These are phyloP conservation scores for Eugnorisma glareosa DNA, from an alignment of 2,888 invertebrate genomes.

Conservation along the genomic window DNA sequence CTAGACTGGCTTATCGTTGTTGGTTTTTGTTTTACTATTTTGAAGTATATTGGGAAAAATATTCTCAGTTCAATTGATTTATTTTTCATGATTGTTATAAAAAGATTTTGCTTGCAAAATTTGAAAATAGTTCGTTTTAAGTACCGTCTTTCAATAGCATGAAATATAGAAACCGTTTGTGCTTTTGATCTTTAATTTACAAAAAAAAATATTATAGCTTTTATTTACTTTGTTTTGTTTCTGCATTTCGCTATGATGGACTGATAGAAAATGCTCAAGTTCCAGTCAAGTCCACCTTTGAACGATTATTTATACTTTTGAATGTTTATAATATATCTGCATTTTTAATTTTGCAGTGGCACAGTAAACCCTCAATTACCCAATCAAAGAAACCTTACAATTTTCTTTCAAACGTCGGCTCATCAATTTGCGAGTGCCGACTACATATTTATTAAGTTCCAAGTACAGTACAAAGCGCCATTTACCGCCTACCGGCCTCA, in stretches of 20 bases:
- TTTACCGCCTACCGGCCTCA: slow-evolving; percentile 27
- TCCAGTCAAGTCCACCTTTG: background rate
- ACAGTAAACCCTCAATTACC: background rate
- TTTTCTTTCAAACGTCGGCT: slow-evolving; percentile 2
- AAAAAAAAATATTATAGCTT: background rate
- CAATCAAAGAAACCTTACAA: background rate
- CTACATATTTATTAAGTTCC: slow-evolving; percentile 22
- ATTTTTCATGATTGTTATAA: background rate
- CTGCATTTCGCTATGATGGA: background rate
- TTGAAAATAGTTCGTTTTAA: background rate
- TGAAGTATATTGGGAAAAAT: background rate
- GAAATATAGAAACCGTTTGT: background rate
- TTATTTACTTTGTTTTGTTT: background rate
- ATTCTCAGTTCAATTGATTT: background rate
- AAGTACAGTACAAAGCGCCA: slow-evolving; percentile 30
- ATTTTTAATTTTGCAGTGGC: too few species aligned
- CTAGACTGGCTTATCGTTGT: background rate
- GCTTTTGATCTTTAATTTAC: background rate
- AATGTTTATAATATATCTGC: background rate
- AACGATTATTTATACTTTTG: background rate
- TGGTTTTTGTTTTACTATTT: background rate
- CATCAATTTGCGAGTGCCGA: slow-evolving; percentile 2
- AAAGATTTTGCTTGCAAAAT: background rate
- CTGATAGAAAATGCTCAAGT: background rate
- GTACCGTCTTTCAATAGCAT: background rate